Conservation (phyloP, 1,140 invertebrate genomes). For the Panulirus ornatus region DNA sequence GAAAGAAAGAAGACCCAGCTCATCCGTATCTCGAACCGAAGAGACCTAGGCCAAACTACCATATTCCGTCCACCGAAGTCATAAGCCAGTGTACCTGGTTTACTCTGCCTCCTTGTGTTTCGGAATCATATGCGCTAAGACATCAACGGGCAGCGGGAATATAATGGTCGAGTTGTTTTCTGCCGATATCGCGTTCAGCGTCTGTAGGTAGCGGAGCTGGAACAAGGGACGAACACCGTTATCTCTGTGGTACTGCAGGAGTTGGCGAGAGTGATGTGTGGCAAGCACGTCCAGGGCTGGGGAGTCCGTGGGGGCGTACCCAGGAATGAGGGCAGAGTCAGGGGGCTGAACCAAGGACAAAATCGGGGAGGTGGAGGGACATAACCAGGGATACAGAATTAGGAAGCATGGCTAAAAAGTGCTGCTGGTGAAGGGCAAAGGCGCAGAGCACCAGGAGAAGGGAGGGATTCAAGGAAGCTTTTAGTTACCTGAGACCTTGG, state of each 20-base stretch:
- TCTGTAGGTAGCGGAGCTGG: conserved; percentile 85
- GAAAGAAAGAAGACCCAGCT: conserved; percentile 15
- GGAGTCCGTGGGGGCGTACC: conserved; percentile 1
- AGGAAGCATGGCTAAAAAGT: too few relatives aligned
- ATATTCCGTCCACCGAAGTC: conserved; percentile 67
- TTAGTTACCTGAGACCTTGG: background rate
- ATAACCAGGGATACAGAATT: background rate
- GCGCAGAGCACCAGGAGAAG: background rate
- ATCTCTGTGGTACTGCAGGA: conserved; percentile 31
- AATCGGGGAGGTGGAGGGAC: background rate
- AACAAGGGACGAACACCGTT: conserved; percentile 76
- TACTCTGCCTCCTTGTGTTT: conserved; percentile 67
- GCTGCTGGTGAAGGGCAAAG: background rate
- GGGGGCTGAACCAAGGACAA: background rate
- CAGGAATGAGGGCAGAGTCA: background rate
- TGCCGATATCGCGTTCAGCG: conserved; percentile 89
- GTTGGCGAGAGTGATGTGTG: background rate
- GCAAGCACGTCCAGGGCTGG: conserved; percentile 27
- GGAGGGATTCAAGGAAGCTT: too few relatives aligned
- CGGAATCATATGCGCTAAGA: conserved; percentile 62
- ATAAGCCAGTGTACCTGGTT: conserved; percentile 68
- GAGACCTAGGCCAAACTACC: conserved; percentile 62
- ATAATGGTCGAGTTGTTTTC: conserved; percentile 90
- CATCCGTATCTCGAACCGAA: background rate
- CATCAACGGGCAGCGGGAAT: conserved; percentile 84